Evolutionary conservation across 2,888 invertebrate genomes (phyloP), one percentile per base, ranked within the genome.

Genomic region (Nebria salina): DNA sequence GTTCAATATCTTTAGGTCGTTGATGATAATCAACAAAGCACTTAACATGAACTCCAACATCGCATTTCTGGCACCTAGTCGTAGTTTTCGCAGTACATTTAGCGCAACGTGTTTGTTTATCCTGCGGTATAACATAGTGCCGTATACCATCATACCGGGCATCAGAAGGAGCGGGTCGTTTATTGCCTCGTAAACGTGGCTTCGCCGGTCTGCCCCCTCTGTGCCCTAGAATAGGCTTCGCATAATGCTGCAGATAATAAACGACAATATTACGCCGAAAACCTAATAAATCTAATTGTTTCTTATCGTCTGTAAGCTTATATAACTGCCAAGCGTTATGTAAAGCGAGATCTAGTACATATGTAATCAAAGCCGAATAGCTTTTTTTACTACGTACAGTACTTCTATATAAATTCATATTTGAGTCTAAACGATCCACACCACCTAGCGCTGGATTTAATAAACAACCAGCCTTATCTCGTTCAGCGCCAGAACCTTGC

Each of bases 11-110:
- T 77, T 66, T 81, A n/a, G 80, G 76, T 20, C 43, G 20, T 34
- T 82, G 78, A 65, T 84, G 83, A 72, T 83, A 83, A 6, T 82
- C 82, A 13, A 84, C 82, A 80, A 84, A 84, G 74, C 83, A 84
- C 66, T 84, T 83, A 34, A 84, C 84, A 77, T 84, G 84, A 65
- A 84, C 75, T 6, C 84, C 84, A 7, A 84, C 83, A 64, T 83
- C 84, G 77, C 83, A 84, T 76, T 84, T 84, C 72, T 82, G 82
- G 64, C 84, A 84, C 65, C 84, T 82, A 1, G 83, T 84, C 20
- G 83, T 83, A 26, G 84, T 84, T 76, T 84, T 84, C 68, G 82
- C 77, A 9, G 82, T 81, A 34, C 84, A 84, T 72, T 83, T 79
- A 20, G 80, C 83, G 68, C 84, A 84, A n/a, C 83, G 64, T 0